Conservation (phyloP, 2,113 vertebrate genomes). For the Pleuronectes platessa region DNA sequence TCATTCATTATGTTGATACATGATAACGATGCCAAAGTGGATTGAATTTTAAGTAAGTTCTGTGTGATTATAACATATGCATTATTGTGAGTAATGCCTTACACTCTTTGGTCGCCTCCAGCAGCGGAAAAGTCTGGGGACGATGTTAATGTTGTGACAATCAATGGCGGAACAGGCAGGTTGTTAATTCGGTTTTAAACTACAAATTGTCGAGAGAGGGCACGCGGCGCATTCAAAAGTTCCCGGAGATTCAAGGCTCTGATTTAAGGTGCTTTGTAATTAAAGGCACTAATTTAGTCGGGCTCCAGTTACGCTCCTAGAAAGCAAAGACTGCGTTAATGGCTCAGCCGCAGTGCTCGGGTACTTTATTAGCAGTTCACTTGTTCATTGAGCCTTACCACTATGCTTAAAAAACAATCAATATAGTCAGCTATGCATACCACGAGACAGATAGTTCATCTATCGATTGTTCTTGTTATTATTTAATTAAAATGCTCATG, state of each 20-base stretch:
- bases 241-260: conserved; percentile 88
- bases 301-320: conserved; percentile 84
- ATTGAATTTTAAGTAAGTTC: conserved; percentile 99
- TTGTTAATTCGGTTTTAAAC: conserved; percentile 91
- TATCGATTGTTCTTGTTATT: conserved; percentile 34
- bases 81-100: conserved; percentile 99
- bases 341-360: conserved; percentile 31
- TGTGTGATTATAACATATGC: conserved; percentile 99
- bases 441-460: conserved; percentile 16
- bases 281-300: conserved; percentile 92
- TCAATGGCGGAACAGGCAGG: conserved; percentile 90
- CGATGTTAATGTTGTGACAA: conserved; percentile 94
- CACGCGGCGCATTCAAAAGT: conserved; percentile 89
- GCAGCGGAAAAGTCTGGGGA: conserved; percentile 88
- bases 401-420: conserved; percentile 36
- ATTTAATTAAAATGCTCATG: conserved; percentile 42
- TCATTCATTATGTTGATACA: conserved; percentile 99
- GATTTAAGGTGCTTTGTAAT: conserved; percentile 89
- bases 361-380: conserved; percentile 37
- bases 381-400: conserved; percentile 29
- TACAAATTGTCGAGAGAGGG: conserved; percentile 91
- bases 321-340: conserved; percentile 76
- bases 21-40: conserved; percentile 99
- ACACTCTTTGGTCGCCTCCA: conserved; percentile 94
- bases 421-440: conserved; percentile 36